Conservation (phyloP, 1,140 invertebrate genomes). For the Drosophila pseudoobscura region DNA sequence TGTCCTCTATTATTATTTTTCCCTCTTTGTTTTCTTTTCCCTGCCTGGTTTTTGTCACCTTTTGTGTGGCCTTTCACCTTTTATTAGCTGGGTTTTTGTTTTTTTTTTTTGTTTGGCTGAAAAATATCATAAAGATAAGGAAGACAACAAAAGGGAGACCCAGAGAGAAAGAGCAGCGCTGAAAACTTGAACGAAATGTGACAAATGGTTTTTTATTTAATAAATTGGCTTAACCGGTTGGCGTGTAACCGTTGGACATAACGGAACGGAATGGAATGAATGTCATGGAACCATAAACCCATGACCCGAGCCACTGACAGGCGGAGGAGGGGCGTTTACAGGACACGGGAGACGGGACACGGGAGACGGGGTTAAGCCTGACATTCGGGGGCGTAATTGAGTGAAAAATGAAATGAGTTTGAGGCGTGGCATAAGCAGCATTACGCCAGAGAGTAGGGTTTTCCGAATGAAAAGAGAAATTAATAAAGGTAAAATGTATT, state of each 20-base stretch:
- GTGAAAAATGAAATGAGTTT: slow-evolving; percentile 62
- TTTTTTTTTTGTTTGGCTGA: slow-evolving; percentile 63
- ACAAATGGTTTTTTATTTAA: slow-evolving; percentile 80
- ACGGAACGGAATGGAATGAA: slow-evolving; percentile 4
- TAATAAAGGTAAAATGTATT: too few species aligned
- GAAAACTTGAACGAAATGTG: slow-evolving; percentile 76
- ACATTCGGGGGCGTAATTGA: slow-evolving; percentile 66
- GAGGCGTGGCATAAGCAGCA: slow-evolving; percentile 27
- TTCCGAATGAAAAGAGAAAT: neutral
- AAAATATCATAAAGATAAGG: slow-evolving; percentile 70
- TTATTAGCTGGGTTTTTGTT: slow-evolving; percentile 59
- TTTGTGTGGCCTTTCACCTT: slow-evolving; percentile 29
- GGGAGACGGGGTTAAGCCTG: slow-evolving; percentile 19
- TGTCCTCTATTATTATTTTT: slow-evolving; percentile 55
- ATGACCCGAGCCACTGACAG: neutral
- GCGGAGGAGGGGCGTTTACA: slow-evolving; percentile 2
- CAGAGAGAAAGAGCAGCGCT: slow-evolving; percentile 18
- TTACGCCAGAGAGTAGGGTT: slow-evolving; percentile 23
- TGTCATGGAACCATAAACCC: slow-evolving; percentile 4
- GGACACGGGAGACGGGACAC: neutral
- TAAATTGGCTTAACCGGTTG: slow-evolving; percentile 76
- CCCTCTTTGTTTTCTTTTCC: slow-evolving; percentile 12
- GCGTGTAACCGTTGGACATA: slow-evolving; percentile 25
- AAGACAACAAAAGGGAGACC: slow-evolving; percentile 24
- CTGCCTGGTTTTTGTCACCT: slow-evolving; percentile 27